These are phyloP conservation scores for Diplodus sargus DNA, from an alignment of 2,797 vertebrate genomes.

Conservation along the genomic window DNA sequence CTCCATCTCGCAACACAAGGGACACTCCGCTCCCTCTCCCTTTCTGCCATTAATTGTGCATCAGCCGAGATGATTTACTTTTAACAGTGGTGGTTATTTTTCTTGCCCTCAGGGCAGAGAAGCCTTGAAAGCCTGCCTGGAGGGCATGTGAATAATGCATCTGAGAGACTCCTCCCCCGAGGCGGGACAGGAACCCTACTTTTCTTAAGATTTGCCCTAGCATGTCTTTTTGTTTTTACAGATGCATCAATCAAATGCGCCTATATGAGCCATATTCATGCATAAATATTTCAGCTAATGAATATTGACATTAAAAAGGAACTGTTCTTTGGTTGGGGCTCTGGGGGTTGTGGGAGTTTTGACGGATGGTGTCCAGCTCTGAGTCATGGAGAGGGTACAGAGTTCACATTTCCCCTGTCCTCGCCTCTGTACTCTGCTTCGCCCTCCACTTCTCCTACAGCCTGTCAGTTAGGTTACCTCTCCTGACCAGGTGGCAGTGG, in stretches of 20 bases:
- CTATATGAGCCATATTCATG: constrained; percentile 93
- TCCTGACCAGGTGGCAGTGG: too few species aligned
- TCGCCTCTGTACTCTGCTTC: constrained; percentile 45
- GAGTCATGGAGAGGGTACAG: constrained; percentile 85
- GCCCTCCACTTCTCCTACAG: neutral
- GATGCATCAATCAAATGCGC: constrained; percentile 95
- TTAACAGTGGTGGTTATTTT: constrained; percentile 99
- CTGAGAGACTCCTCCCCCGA: constrained; percentile 96
- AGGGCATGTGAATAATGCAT: constrained; percentile 99
- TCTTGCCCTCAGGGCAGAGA: constrained; percentile 94
- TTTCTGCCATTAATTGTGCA: constrained; percentile 94
- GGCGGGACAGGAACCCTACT: constrained; percentile 93
- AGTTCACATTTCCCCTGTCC: constrained; percentile 35
- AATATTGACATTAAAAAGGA: constrained; percentile 91
- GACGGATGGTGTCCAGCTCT: constrained; percentile 82
- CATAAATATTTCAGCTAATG: constrained; percentile 98
- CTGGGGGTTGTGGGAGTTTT: constrained; percentile 86
- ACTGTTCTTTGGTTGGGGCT: constrained; percentile 33
- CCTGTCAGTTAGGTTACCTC: neutral
- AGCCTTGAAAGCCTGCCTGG: constrained; percentile 99
- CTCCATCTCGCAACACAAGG: constrained; percentile 53
- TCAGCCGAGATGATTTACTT: constrained; percentile 99
- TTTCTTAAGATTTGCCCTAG: constrained; percentile 94
- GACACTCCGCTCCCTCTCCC: constrained; percentile 65
- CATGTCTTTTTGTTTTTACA: constrained; percentile 97